Conservation (phyloP, 2,888 invertebrate genomes). For the Apodemia duryi region DNA sequence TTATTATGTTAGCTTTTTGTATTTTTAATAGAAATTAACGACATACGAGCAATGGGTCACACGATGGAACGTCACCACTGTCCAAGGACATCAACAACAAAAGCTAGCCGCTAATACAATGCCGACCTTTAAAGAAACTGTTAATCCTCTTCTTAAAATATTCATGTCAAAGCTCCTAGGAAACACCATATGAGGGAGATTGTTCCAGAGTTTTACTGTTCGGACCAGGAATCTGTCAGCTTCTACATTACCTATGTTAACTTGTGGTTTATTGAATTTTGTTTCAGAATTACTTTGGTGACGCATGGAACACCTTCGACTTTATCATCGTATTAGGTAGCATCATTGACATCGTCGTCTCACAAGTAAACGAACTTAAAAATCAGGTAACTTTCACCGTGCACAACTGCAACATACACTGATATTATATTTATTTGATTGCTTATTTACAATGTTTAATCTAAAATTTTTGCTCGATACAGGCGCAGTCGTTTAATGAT, state of each 20-base stretch:
- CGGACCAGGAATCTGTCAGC: too few species aligned
- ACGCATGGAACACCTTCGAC: slow-evolving; percentile 98
- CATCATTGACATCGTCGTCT: slow-evolving; percentile 98
- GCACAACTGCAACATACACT: slow-evolving; percentile 21
- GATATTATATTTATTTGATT: slow-evolving; percentile 32
- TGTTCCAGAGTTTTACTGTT: too few species aligned
- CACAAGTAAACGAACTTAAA: slow-evolving; percentile 94
- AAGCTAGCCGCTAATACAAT: too few species aligned
- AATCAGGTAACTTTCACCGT: slow-evolving; percentile 61
- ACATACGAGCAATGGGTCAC: too few species aligned
- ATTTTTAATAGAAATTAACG: too few species aligned
- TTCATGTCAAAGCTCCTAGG: too few species aligned
- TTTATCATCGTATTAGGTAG: slow-evolving; percentile 98
- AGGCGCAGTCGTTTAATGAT: background rate
- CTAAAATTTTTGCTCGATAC: slow-evolving; percentile 6
- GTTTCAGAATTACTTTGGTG: slow-evolving; percentile 95
- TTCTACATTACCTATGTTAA: background rate
- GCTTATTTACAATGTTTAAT: slow-evolving; percentile 26
- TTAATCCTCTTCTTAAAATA: too few species aligned
- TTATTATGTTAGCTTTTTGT: too few species aligned
- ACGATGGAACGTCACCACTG: too few species aligned
- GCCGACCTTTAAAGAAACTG: too few species aligned
- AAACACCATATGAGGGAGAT: too few species aligned
- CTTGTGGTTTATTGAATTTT: background rate
- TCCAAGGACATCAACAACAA: too few species aligned